These are phyloP conservation scores for Drosophila gaucha DNA, from an alignment of 2,888 invertebrate genomes.

Conservation along the genomic window DNA sequence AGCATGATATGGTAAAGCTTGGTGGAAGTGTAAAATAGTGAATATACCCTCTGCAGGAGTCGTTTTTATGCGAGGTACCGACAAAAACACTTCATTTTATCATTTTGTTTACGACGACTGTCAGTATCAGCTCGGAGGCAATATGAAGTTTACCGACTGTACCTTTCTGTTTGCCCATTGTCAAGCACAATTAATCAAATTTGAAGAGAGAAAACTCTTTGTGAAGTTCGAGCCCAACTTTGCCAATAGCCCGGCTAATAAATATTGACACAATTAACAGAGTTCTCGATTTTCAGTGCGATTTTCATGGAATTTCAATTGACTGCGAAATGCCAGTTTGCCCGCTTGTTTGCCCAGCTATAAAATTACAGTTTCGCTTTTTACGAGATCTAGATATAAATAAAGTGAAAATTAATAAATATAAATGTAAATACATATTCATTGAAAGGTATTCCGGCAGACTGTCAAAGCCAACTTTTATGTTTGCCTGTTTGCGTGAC, in stretches of 20 bases:
- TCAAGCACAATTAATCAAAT: conserved; percentile 68
- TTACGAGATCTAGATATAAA: neutral
- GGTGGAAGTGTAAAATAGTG: too few relatives aligned
- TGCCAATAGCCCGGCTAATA: conserved; percentile 16
- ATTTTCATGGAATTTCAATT: conserved; percentile 40
- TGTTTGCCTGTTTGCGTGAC: too few relatives aligned
- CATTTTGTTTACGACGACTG: conserved; percentile 47
- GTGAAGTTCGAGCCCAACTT: conserved; percentile 31
- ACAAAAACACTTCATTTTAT: conserved; percentile 39
- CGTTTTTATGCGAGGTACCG: too few relatives aligned
- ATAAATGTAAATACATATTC: neutral
- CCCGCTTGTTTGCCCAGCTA: neutral
- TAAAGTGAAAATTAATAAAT: neutral
- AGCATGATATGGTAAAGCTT: too few relatives aligned
- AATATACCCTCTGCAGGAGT: neutral
- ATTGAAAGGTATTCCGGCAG: neutral
- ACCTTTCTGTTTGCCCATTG: conserved; percentile 50
- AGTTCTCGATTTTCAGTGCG: conserved; percentile 28
- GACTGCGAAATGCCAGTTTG: conserved; percentile 20
- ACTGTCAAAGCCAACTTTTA: too few relatives aligned
- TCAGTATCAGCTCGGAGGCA: conserved; percentile 37
- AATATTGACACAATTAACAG: conserved; percentile 53
- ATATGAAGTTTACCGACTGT: conserved; percentile 24
- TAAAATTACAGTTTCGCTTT: neutral
- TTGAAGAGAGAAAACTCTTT: conserved; percentile 30